Conservation (phyloP, 2,113 vertebrate genomes). For the Sturnus vulgaris region DNA sequence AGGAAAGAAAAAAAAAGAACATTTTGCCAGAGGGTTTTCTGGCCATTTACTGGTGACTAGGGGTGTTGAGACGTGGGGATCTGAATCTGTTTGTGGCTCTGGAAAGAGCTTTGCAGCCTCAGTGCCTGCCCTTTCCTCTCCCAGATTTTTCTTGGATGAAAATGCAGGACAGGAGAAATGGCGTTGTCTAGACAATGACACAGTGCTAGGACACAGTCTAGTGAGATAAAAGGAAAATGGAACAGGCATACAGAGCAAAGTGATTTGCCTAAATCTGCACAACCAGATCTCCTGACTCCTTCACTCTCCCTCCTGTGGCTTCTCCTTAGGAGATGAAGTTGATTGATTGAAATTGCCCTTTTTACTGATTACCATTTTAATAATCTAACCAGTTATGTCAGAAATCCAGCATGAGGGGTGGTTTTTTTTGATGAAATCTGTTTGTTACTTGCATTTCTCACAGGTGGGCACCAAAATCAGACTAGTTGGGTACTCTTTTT, state of each 20-base stretch:
- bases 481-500: neutral
- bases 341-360: slow-evolving; percentile 64
- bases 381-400: slow-evolving; percentile 55
- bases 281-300: slow-evolving; percentile 60
- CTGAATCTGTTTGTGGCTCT: neutral
- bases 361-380: slow-evolving; percentile 65
- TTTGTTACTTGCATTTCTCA: slow-evolving; percentile 28
- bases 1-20: neutral
- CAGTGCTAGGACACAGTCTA: slow-evolving; percentile 41
- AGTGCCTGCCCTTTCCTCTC: neutral
- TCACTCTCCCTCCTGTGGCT: slow-evolving; percentile 56
- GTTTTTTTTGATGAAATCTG: neutral
- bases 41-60: neutral
- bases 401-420: slow-evolving; percentile 16
- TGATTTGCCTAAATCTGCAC: slow-evolving; percentile 58
- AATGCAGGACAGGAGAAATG: slow-evolving; percentile 1
- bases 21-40: neutral
- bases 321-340: slow-evolving; percentile 60
- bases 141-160: neutral
- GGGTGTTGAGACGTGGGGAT: neutral
- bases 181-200: slow-evolving; percentile 47
- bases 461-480: neutral
- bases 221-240: slow-evolving; percentile 47
- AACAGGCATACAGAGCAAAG: slow-evolving; percentile 22
- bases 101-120: neutral